These are phyloP conservation scores for Halictus quadricinctus DNA, from an alignment of 2,888 invertebrate species.

Conservation along the genomic window DNA sequence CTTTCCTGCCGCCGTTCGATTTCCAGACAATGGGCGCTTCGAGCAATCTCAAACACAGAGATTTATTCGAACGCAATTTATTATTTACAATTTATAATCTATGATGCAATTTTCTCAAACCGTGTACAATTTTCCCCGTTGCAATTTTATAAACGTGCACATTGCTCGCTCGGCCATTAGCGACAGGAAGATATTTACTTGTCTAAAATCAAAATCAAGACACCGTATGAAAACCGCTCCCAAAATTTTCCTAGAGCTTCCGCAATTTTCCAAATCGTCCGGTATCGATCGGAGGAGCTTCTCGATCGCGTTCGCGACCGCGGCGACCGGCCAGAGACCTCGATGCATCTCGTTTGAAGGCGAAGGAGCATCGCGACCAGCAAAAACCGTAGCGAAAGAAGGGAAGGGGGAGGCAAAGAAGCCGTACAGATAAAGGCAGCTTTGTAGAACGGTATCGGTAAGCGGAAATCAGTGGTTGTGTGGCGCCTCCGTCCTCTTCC, in stretches of 20 bases:
- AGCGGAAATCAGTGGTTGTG: slow-evolving; percentile 80
- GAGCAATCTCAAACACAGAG: neutral
- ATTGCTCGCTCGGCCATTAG: no score
- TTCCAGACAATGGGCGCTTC: neutral
- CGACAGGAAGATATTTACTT: no score
- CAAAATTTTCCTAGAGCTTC: neutral
- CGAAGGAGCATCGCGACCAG: neutral
- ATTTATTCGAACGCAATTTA: no score
- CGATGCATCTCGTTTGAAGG: neutral
- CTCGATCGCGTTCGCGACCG: neutral
- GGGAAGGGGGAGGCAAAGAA: neutral
- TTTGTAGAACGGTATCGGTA: slow-evolving; percentile 80
- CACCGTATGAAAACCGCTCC: no score
- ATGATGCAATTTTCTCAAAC: neutral
- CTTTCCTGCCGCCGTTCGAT: neutral
- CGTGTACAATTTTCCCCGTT: neutral
- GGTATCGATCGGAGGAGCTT: neutral
- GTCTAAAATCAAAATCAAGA: no score
- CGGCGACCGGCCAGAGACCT: neutral
- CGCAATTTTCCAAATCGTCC: neutral
- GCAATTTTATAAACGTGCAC: neutral
- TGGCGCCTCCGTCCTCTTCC: slow-evolving; percentile 75
- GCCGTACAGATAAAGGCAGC: slow-evolving; percentile 78
- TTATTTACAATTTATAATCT: no score
- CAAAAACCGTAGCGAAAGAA: neutral